Evolutionary conservation across 2,888 invertebrate species (phyloP).

Genomic region (Lepetodrilus schrolli): DNA sequence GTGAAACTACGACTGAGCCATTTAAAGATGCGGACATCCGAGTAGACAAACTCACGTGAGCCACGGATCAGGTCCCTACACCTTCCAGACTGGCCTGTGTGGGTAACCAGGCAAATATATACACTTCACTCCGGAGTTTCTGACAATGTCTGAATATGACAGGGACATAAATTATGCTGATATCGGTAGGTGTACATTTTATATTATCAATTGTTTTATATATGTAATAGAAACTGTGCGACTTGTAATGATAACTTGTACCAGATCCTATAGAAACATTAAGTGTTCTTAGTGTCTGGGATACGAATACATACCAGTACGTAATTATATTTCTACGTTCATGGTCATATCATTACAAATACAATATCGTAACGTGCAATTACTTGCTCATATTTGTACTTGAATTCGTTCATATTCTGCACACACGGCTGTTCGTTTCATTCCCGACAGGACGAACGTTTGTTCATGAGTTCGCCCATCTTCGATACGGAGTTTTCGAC

Average conservation of each 20-base stretch:
- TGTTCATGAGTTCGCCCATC: constrained; percentile 81
- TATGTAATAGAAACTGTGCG: too few species aligned
- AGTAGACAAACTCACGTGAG: constrained; percentile 75
- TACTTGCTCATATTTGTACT: too few species aligned
- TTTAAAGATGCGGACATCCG: constrained; percentile 69
- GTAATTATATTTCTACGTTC: too few species aligned
- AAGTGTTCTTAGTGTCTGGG: too few species aligned
- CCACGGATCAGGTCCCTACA: constrained; percentile 43
- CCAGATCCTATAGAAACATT: too few species aligned
- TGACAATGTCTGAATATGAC: not conserved
- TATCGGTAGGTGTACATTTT: not conserved
- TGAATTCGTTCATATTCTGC: too few species aligned
- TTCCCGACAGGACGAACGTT: constrained; percentile 74
- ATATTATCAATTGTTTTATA: too few species aligned
- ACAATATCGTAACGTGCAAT: too few species aligned
- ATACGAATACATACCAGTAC: too few species aligned
- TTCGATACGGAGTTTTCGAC: constrained; percentile 82
- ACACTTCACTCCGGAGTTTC: constrained; percentile 48
- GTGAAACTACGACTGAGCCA: not conserved
- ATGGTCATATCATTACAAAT: too few species aligned
- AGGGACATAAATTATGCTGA: not conserved
- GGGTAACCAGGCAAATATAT: constrained; percentile 44
- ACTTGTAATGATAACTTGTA: too few species aligned
- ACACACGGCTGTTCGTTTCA: too few species aligned
- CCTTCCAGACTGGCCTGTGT: constrained; percentile 39